These are phyloP conservation scores for Sander lucioperca DNA, from an alignment of 2,113 vertebrate species.

Conservation along the genomic window DNA sequence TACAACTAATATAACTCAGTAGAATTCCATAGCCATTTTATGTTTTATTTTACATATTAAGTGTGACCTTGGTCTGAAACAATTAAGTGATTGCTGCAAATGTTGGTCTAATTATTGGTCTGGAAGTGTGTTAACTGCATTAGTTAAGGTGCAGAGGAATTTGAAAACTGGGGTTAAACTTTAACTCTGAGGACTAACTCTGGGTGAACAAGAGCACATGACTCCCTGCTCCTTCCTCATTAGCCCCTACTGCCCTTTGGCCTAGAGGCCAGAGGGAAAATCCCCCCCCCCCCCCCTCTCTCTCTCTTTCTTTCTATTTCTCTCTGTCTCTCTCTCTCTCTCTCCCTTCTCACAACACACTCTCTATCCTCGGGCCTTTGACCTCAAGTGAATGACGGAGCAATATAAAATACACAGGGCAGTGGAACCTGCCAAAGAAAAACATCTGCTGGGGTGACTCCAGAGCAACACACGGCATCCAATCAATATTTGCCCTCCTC, in stretches of 20 bases:
- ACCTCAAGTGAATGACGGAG: constrained; percentile 77
- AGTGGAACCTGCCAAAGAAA: constrained; percentile 74
- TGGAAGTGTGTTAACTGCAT: constrained; percentile 40
- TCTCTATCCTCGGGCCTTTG: constrained; percentile 77
- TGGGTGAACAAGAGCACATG: constrained; percentile 65
- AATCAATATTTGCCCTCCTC: constrained; percentile 75
- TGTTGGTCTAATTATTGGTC: neutral
- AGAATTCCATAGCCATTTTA: neutral
- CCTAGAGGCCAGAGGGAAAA: constrained; percentile 57
- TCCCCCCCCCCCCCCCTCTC: neutral
- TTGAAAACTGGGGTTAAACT: constrained; percentile 76
- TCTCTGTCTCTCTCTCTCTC: constrained; percentile 22
- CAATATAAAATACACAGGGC: constrained; percentile 81
- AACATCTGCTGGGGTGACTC: constrained; percentile 82
- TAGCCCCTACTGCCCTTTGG: constrained; percentile 76
- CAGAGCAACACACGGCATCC: constrained; percentile 50
- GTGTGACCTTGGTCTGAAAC: constrained; percentile 2
- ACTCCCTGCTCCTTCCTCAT: constrained; percentile 75
- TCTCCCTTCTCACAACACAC: constrained; percentile 36
- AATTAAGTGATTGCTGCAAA: neutral
- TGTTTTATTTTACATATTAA: neutral
- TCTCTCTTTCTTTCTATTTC: constrained; percentile 5
- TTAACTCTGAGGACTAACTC: constrained; percentile 75
- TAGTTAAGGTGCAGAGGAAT: constrained; percentile 77
- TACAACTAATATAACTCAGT: neutral